These are phyloP conservation scores for Antedon mediterranea DNA, from an alignment of 53 echinoderm and acorn worm species.

Conservation along the genomic window DNA sequence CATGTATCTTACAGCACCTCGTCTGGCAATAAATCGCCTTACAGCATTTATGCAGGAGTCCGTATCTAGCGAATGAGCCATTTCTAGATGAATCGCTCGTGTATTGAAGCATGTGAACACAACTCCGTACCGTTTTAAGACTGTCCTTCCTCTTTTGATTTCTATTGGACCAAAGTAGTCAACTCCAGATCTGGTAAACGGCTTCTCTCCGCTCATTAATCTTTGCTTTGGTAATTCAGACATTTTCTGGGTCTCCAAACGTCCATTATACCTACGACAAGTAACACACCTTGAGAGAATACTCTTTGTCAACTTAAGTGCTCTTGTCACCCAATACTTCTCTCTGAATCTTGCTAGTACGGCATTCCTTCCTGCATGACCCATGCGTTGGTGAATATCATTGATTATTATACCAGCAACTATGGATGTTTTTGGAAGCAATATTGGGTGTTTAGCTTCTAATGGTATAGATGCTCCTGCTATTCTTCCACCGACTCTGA, in stretches of 20 bases:
- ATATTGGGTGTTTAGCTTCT: not conserved
- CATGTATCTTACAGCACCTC: not conserved
- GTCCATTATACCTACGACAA: not conserved
- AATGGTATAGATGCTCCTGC: not conserved
- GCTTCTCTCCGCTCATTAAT: not conserved
- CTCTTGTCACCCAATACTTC: not conserved
- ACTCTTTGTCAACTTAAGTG: not conserved
- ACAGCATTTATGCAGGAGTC: not conserved
- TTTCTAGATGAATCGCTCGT: not conserved
- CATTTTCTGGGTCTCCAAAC: not conserved
- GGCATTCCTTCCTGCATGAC: not conserved
- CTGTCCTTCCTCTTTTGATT: not conserved
- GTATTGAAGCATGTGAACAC: not conserved
- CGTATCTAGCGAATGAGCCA: not conserved
- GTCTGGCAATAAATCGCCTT: not conserved
- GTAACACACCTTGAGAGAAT: not conserved
- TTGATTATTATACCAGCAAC: not conserved
- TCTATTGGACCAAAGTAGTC: not conserved
- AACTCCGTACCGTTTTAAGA: not conserved
- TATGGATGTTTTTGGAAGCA: not conserved
- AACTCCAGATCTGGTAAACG: not conserved
- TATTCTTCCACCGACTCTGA: constrained; percentile 18
- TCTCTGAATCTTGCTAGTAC: not conserved
- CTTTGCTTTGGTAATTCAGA: not conserved
- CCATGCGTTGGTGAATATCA: not conserved